A percentile compares a stretch with the other conserved stretches of the same genome.
Conservation (phyloP, 1,140 invertebrate genomes). For the Drosophila sechellia region DNA sequence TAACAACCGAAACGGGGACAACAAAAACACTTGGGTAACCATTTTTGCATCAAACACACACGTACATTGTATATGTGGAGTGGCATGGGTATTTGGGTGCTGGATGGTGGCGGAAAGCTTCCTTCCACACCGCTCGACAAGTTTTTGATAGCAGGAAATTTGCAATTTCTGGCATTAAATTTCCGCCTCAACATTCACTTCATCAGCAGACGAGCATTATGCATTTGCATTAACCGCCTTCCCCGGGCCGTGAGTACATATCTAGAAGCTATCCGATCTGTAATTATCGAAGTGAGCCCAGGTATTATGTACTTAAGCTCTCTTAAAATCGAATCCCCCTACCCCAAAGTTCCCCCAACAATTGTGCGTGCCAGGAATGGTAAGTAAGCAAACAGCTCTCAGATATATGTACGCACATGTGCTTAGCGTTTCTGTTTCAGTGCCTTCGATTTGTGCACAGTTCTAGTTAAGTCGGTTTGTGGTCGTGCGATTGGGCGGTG, state of each 20-base stretch:
- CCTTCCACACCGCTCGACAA: slow-evolving; percentile 37
- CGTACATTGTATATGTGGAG: too few species aligned
- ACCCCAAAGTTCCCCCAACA: background rate
- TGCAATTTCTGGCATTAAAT: slow-evolving; percentile 80
- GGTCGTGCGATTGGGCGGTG: background rate
- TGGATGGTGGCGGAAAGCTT: slow-evolving; percentile 7
- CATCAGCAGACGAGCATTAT: slow-evolving; percentile 21
- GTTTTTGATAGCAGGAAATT: slow-evolving; percentile 78
- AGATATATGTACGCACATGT: background rate
- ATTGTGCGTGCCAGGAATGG: slow-evolving; percentile 40
- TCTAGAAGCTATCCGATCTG: slow-evolving; percentile 25
- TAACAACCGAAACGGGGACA: slow-evolving; percentile 18
- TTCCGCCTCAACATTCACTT: slow-evolving; percentile 63
- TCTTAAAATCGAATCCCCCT: background rate
- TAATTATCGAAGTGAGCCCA: slow-evolving; percentile 48
- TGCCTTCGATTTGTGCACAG: slow-evolving; percentile 13
- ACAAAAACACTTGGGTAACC: slow-evolving; percentile 8
- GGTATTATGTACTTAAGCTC: slow-evolving; percentile 48
- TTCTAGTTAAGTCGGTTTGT: slow-evolving; percentile 5
- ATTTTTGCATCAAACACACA: slow-evolving; percentile 9
- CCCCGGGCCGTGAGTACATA: background rate
- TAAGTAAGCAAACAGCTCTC: slow-evolving; percentile 12
- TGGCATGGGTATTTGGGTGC: too few species aligned
- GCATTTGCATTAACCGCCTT: slow-evolving; percentile 42
- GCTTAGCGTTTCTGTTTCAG: slow-evolving; percentile 24